Evolutionary conservation across 2,888 invertebrate genomes (phyloP), one percentile per base, ranked within the genome.

Genomic region (Dryomyza anilis): DNA sequence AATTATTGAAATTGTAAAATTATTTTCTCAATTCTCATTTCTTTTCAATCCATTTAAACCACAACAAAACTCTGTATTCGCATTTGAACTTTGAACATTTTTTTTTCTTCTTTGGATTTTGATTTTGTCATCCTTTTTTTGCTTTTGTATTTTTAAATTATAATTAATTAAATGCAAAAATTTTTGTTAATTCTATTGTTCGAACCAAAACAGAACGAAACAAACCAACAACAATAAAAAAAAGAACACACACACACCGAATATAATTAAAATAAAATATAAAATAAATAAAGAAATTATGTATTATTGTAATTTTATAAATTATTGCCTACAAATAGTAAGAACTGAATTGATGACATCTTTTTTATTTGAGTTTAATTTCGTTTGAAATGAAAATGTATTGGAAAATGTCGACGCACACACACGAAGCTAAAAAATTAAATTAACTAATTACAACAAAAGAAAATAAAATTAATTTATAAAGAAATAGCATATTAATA

Each of bases 401-500:
- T 29, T 43, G 43, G 27, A 45, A 58, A 58, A 58, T 45, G 58
- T 45, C 58, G 27, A 45, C 50, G 36, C 30, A 36, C 48, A 60
- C 36, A 60, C 36, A 16, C 27, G 16, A 4, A 45, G 7, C 29
- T 8, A 25, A 48, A 36, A 30, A 50, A 36, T 43, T 19, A 57
- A 58, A 45, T 21, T 29, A 52, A 19, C 29, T 7, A 52, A 30
- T 21, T 53, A 65, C 65, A 63, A 63, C 4, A 64, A 58, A 36
- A 58, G 43, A 39, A 67, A 65, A 65, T 19, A 52, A 59, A 65
- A 66, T 58, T 45, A 2, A 62, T 57, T 46, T 3, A 62, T 57
- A 39, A 58, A 57, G 52, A 58, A 62, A 60, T 25, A 56, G 56
- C 59, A 65, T 48, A 52, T 25, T 56, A 45, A n/a, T n/a, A n/a